Conservation (phyloP, 2,888 invertebrate species). For the Unio pictorum region DNA sequence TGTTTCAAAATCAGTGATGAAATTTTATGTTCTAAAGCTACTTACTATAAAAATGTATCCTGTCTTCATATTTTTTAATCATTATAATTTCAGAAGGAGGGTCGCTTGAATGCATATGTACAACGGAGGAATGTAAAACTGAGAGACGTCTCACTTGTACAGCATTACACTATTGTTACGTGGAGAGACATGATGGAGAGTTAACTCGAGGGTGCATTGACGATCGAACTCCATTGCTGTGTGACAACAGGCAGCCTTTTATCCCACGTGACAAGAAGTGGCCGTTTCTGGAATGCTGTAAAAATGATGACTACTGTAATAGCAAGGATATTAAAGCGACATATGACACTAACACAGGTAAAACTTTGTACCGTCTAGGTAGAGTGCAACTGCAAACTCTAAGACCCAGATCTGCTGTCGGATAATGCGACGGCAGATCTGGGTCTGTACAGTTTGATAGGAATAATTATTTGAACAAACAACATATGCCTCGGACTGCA, state of each 20-base stretch:
- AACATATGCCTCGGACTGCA: too few relatives aligned
- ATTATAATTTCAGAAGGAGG: conserved; percentile 23
- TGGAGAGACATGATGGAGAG: conserved; percentile 66
- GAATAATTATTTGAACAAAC: too few relatives aligned
- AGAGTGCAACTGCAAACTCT: too few relatives aligned
- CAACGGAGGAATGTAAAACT: conserved; percentile 67
- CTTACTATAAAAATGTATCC: too few relatives aligned
- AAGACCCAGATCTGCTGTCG: too few relatives aligned
- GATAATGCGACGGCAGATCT: too few relatives aligned
- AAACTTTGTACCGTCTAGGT: too few relatives aligned
- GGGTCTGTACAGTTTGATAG: too few relatives aligned
- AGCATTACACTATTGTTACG: conserved; percentile 70
- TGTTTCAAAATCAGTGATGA: too few relatives aligned
- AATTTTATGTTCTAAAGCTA: too few relatives aligned
- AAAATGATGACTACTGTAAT: conserved; percentile 66
- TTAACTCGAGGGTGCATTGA: conserved; percentile 71
- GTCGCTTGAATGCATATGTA: conserved; percentile 66
- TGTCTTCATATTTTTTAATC: too few relatives aligned
- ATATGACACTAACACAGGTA: too few relatives aligned
- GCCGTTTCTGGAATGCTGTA: conserved; percentile 71
- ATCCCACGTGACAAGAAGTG: conserved; percentile 55
- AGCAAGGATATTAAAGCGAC: conserved; percentile 24
- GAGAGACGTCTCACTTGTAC: conserved; percentile 61
- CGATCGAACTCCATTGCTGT: conserved; percentile 68
- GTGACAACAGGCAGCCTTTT: conserved; percentile 70